phyloP scores from a whole-genome alignment of 2,113 vertebrate genomes.

The Malurus alboscapulatus region DNA sequence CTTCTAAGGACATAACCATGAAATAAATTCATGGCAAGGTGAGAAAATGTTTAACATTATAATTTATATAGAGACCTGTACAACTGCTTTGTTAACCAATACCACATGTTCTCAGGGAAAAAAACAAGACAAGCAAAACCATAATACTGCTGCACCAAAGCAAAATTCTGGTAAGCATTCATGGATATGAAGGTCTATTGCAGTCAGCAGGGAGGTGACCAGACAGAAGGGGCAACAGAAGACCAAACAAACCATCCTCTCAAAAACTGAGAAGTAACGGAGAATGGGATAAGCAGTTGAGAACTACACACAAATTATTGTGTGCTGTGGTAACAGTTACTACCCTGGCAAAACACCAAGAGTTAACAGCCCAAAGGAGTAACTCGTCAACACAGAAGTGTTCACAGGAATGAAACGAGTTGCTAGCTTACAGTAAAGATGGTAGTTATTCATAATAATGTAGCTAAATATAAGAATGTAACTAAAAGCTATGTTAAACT shows the following conservation, averaged over 20 bases:
- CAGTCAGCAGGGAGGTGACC: neutral
- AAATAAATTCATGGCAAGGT: neutral
- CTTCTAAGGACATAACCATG: neutral
- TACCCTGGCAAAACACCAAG: neutral
- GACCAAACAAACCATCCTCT: neutral
- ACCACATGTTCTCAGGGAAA: fast-evolving
- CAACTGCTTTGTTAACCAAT: neutral
- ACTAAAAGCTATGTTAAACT: neutral
- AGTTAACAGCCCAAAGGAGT: neutral
- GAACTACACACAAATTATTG: neutral
- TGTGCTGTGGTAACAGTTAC: neutral
- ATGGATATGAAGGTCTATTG: neutral
- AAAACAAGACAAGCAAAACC: neutral
- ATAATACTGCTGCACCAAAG: neutral
- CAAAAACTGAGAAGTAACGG: neutral
- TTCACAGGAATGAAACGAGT: neutral
- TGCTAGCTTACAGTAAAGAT: neutral
- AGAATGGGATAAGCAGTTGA: neutral
- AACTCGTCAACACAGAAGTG: neutral
- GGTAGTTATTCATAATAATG: neutral
- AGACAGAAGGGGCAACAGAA: neutral
- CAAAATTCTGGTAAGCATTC: neutral
- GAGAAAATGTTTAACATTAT: neutral
- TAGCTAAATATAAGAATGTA: neutral
- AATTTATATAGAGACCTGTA: neutral